These are phyloP conservation scores for Nephrotoma appendiculata DNA, from an alignment of 2,888 invertebrate species.

Conservation along the genomic window DNA sequence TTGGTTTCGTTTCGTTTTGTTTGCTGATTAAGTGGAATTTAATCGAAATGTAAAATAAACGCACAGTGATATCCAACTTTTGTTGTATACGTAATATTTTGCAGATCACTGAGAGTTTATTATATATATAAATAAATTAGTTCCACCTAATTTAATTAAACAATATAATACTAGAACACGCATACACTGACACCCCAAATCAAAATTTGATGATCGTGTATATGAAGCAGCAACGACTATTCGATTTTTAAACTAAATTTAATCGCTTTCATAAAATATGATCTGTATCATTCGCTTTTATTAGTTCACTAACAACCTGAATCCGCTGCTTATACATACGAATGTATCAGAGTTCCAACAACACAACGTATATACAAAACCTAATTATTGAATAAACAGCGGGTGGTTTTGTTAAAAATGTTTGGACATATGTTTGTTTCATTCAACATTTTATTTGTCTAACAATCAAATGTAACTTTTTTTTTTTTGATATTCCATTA, in stretches of 20 bases:
- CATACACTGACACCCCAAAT: not conserved
- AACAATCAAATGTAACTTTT: not conserved
- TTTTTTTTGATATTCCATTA: not conserved
- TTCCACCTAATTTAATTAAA: not conserved
- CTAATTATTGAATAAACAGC: slow-evolving; percentile 2
- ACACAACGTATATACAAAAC: not conserved
- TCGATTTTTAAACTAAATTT: not conserved
- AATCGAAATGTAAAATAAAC: not conserved
- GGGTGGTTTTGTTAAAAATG: not conserved
- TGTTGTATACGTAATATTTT: not conserved
- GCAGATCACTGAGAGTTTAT: not conserved
- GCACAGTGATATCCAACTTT: not conserved
- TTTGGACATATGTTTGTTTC: slow-evolving; percentile 3
- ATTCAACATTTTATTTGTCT: not conserved
- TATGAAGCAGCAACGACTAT: not conserved
- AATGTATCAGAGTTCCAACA: not conserved
- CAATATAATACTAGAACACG: not conserved
- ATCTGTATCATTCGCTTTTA: not conserved
- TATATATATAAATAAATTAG: not conserved
- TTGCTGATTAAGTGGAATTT: not conserved
- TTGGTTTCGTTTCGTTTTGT: not conserved
- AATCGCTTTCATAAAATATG: no score
- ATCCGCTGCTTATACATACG: not conserved
- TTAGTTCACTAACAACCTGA: not conserved
- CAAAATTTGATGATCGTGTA: not conserved